Evolutionary conservation across 2,113 vertebrate species (phyloP).

Genomic region (Xiphophorus couchianus): DNA sequence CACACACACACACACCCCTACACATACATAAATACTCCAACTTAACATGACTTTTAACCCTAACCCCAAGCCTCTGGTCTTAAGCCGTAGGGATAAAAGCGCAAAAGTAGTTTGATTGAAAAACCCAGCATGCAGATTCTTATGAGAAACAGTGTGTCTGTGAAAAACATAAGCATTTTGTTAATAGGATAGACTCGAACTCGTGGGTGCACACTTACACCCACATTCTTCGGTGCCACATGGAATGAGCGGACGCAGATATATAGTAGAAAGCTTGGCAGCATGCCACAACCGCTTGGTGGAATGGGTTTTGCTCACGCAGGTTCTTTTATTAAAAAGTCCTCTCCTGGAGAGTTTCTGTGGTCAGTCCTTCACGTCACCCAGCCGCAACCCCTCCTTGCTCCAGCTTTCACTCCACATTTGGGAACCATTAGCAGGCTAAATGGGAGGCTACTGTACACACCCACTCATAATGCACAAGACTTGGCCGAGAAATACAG

Average conservation of each 20-base stretch:
- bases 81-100: conserved; percentile 62
- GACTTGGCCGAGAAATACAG: conserved; percentile 60
- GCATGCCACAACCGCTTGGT: conserved; percentile 51
- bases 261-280: conserved; percentile 58
- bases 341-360: conserved; percentile 65
- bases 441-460: conserved; percentile 80
- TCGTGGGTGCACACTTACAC: conserved; percentile 33
- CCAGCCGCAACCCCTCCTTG: conserved; percentile 21
- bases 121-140: conserved; percentile 63
- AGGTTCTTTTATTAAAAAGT: conserved; percentile 80
- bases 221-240: conserved; percentile 66
- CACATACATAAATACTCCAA: conserved; percentile 8
- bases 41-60: conserved; percentile 60
- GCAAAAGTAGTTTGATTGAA: conserved; percentile 58
- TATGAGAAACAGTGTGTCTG: conserved; percentile 51
- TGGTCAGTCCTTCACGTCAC: conserved; percentile 19
- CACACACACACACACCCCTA: conserved; percentile 15
- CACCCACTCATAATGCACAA: conserved; percentile 64
- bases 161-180: conserved; percentile 53
- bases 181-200: conserved; percentile 42
- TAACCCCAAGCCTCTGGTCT: conserved; percentile 46
- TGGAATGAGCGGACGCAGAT: conserved; percentile 51
- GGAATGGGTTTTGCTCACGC: conserved; percentile 74
- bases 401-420: conserved; percentile 71
- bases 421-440: conserved; percentile 79